Percentiles rank a stretch among this genome's conserved stretches.
These are phyloP conservation scores for Fringilla coelebs DNA, from an alignment of 2,797 vertebrate genomes.

Conservation along the genomic window DNA sequence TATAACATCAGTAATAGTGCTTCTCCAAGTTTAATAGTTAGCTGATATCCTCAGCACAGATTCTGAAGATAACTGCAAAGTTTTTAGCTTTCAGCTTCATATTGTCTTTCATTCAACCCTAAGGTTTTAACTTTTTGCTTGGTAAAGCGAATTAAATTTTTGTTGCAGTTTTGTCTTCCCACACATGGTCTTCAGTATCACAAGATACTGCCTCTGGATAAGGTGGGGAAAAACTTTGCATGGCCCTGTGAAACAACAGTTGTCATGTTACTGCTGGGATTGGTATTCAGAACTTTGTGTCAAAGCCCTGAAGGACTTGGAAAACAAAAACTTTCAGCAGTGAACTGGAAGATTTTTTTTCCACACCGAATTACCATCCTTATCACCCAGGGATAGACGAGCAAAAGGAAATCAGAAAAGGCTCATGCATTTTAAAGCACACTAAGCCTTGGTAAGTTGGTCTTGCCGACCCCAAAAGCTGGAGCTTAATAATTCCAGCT, in stretches of 20 bases:
- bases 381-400: accelerated
- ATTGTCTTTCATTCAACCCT: neutral
- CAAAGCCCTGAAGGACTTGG: neutral
- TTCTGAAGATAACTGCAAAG: neutral
- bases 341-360: neutral
- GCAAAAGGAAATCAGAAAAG: neutral
- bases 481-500: neutral
- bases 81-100: neutral
- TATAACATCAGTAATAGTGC: neutral
- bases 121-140: neutral
- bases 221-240: neutral
- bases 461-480: neutral
- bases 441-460: neutral
- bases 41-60: neutral
- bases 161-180: neutral
- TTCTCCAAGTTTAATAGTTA: conserved; percentile 22
- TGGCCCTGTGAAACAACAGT: neutral
- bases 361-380: neutral
- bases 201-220: neutral
- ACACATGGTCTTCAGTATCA: neutral
- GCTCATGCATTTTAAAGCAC: neutral
- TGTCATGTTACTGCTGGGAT: neutral
- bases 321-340: neutral
- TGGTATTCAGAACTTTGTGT: neutral
- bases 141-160: neutral